These are phyloP conservation scores for Dolichoris vasculosae DNA, from an alignment of 1,140 invertebrate species.

Conservation along the genomic window DNA sequence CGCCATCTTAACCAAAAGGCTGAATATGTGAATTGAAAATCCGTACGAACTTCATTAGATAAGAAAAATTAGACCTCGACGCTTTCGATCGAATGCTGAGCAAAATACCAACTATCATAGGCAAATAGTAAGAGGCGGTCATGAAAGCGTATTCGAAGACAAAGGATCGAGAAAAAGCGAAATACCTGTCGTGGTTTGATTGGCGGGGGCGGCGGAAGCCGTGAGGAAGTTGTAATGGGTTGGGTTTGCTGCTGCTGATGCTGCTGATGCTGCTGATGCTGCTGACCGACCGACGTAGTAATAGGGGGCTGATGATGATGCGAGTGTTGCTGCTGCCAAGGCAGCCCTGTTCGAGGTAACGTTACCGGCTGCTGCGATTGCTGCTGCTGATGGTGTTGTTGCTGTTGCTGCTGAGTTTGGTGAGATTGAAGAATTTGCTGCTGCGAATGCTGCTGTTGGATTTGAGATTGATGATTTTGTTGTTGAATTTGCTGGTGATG, in stretches of 20 bases:
- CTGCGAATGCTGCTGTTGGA: constrained; percentile 54
- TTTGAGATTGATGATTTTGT: constrained; percentile 43
- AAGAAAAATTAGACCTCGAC: too few relatives aligned
- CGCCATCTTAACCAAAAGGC: too few relatives aligned
- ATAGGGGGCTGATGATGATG: constrained; percentile 71
- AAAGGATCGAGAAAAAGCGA: not conserved
- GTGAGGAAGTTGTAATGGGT: constrained; percentile 76
- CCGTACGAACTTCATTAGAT: too few relatives aligned
- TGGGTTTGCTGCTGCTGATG: constrained; percentile 24
- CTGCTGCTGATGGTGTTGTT: constrained; percentile 61
- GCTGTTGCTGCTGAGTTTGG: constrained; percentile 59
- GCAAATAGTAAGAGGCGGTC: not conserved
- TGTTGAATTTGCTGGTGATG: constrained; percentile 71
- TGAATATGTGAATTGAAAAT: too few relatives aligned
- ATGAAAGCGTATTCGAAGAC: not conserved
- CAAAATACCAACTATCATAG: too few relatives aligned
- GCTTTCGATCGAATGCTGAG: too few relatives aligned
- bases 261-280: constrained; percentile 30
- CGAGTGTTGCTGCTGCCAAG: constrained; percentile 74
- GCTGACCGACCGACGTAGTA: constrained; percentile 73
- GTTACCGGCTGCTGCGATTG: constrained; percentile 63
- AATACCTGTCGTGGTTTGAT: constrained; percentile 82
- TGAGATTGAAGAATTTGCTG: constrained; percentile 52
- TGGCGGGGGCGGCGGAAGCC: constrained; percentile 79
- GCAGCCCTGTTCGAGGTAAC: constrained; percentile 74